phyloP scores from a whole-genome alignment of 2,888 invertebrate genomes.

The Clepsis dumicolana region DNA sequence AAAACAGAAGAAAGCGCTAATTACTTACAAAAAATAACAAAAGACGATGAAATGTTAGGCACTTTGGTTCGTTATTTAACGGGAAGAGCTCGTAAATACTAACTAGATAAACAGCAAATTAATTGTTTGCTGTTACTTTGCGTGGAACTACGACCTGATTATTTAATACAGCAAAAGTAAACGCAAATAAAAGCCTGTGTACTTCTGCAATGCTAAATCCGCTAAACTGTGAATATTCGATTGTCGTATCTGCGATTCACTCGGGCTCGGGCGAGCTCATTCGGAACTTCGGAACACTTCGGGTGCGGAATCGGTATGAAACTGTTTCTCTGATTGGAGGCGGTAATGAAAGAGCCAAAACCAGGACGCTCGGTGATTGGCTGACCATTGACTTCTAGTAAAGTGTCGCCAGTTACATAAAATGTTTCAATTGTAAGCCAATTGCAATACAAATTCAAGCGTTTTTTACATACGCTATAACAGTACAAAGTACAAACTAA shows the following conservation, averaged over 20 bases:
- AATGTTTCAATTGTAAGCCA: not conserved
- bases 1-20: constrained; percentile 50
- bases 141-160: constrained; percentile 15
- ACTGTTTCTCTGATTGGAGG: constrained; percentile 5
- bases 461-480: not conserved
- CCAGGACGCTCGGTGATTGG: constrained; percentile 15
- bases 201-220: constrained; percentile 36
- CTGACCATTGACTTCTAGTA: not conserved
- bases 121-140: constrained; percentile 18
- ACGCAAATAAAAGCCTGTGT: constrained; percentile 37
- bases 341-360: not conserved
- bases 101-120: constrained; percentile 17
- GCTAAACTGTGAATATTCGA: constrained; percentile 33
- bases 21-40: constrained; percentile 39
- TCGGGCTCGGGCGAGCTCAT: not conserved
- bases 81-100: constrained; percentile 50
- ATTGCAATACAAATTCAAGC: not conserved
- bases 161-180: constrained; percentile 15
- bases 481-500: not conserved
- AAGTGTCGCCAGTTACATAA: constrained; percentile 4
- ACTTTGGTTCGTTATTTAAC: constrained; percentile 67
- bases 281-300: constrained; percentile 19
- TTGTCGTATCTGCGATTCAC: constrained; percentile 12
- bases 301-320: constrained; percentile 1
- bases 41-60: constrained; percentile 59